A percentile compares a stretch with the other conserved stretches of the same genome.
phyloP scores from a whole-genome alignment of 2,113 vertebrate genomes.

The Enhydra lutris region DNA sequence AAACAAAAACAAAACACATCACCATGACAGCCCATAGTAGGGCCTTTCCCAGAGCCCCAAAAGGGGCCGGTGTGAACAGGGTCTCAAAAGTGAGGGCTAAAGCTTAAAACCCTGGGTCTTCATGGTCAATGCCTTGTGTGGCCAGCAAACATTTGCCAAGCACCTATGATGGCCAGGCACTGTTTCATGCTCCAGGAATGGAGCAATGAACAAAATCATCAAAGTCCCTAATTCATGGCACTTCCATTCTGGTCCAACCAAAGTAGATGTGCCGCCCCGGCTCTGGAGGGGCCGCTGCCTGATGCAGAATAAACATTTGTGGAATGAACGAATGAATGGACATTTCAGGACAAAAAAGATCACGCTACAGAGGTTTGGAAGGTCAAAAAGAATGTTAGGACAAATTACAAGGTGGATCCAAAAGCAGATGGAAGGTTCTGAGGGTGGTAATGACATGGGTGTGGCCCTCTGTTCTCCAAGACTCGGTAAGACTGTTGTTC shows the following conservation, averaged over 20 bases:
- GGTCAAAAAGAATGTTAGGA: conserved; percentile 70
- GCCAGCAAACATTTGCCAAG: background rate
- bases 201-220: background rate
- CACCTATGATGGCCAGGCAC: background rate
- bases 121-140: background rate
- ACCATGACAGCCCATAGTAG: background rate
- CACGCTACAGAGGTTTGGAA: conserved; percentile 61
- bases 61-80: background rate
- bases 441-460: conserved; percentile 55
- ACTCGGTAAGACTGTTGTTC: conserved; percentile 47
- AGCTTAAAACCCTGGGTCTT: background rate
- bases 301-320: background rate
- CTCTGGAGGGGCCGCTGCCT: background rate
- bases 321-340: conserved; percentile 37
- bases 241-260: background rate
- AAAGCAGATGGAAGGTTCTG: conserved; percentile 63
- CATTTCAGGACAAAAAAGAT: conserved; percentile 54
- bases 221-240: background rate
- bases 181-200: background rate
- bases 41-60: background rate
- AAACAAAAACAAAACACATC: background rate
- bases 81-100: background rate
- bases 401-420: conserved; percentile 73
- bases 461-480: conserved; percentile 53
- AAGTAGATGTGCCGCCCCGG: background rate